These are phyloP conservation scores for Drosophila peninsularis DNA, from an alignment of 2,888 invertebrate genomes.

Conservation along the genomic window DNA sequence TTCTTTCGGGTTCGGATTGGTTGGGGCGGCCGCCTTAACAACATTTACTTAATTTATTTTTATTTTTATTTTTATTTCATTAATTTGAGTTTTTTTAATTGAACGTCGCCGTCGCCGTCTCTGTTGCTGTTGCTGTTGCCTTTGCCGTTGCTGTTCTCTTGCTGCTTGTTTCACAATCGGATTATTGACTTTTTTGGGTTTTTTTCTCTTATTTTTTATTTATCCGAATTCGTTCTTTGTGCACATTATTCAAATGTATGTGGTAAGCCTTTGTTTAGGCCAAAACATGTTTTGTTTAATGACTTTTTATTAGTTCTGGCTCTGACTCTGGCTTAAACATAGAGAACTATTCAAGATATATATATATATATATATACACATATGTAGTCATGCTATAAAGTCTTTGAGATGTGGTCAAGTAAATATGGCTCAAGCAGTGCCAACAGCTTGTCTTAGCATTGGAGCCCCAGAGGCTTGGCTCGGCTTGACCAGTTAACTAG, in stretches of 20 bases:
- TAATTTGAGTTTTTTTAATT: slow-evolving; percentile 72
- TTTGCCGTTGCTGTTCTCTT: slow-evolving; percentile 22
- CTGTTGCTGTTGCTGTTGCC: slow-evolving; percentile 20
- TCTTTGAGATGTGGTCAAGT: slow-evolving; percentile 17
- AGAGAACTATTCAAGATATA: slow-evolving; percentile 16
- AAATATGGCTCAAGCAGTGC: slow-evolving; percentile 48
- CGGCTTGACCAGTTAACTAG: slow-evolving; percentile 48
- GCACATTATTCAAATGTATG: slow-evolving; percentile 71
- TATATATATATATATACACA: slow-evolving; percentile 4
- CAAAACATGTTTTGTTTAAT: slow-evolving; percentile 76
- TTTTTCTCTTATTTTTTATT: slow-evolving; percentile 10
- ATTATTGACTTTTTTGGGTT: slow-evolving; percentile 70
- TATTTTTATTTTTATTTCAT: slow-evolving; percentile 71
- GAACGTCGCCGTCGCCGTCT: slow-evolving; percentile 50
- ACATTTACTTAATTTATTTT: slow-evolving; percentile 71
- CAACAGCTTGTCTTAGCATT: slow-evolving; percentile 22
- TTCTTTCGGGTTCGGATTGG: slow-evolving; percentile 60
- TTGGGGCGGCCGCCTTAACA: slow-evolving; percentile 44
- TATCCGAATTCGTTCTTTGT: slow-evolving; percentile 42
- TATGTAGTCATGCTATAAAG: not conserved
- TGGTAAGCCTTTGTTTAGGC: slow-evolving; percentile 67
- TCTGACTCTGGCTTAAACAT: slow-evolving; percentile 17
- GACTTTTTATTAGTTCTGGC: slow-evolving; percentile 72
- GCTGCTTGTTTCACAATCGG: slow-evolving; percentile 63
- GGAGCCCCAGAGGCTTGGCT: slow-evolving; percentile 23